Base-by-base conservation (phyloP, 2,113 vertebrate genomes). In the Excalfactoria chinensis region DNA sequence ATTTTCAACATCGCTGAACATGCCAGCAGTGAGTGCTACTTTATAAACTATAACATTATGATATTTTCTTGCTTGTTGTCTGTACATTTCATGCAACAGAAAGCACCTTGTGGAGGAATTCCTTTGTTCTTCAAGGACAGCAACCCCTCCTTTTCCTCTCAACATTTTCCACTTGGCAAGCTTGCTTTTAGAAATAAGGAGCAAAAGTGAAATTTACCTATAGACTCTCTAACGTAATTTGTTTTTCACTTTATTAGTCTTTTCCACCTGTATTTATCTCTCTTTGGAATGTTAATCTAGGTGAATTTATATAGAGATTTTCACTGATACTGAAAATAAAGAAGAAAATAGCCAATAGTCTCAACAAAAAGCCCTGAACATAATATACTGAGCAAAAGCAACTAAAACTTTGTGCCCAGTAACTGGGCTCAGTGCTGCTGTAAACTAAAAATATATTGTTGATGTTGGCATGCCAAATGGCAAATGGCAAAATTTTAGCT, bases 291-390 rank as follows among this genome's bases (percentile, higher is more conserved):
- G 77, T 93, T 85, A 28, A 1, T 63, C 2, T 66, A 41, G 11
- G 6, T 3, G 48, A 64, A 66, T 4, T 1, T 40, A 26, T 6
- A 2, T 34, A 53, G 0, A 2, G 4, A 3, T 44, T 93, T 93
- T 78, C 81, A 11, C 66, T 60, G 16, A 64, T 78, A 13, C 6
- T 32, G 8, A 84, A 69, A n/a, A 49, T 63, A 13, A 32, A 76
- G n/a, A 75, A 69, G 37, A 84, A 81, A 91, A 89, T 48, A 82
- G 15, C 7, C 32, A 91, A 67, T 11, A 63, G 17, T 17, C 43
- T 51, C 34, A 78, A 49, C 16, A 88, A 46, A 46, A 6, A 28
- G 18, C 18, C 55, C 11, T n/a, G 32, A 58, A 28, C 6, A 63
- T 40, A 63, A 63, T 3, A 26, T 25, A 34, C 48, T 51, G 14